A percentile compares a stretch with the other conserved stretches of the same genome.
Conservation (phyloP, 2,888 invertebrate genomes). For the Cerceris rybyensis region DNA sequence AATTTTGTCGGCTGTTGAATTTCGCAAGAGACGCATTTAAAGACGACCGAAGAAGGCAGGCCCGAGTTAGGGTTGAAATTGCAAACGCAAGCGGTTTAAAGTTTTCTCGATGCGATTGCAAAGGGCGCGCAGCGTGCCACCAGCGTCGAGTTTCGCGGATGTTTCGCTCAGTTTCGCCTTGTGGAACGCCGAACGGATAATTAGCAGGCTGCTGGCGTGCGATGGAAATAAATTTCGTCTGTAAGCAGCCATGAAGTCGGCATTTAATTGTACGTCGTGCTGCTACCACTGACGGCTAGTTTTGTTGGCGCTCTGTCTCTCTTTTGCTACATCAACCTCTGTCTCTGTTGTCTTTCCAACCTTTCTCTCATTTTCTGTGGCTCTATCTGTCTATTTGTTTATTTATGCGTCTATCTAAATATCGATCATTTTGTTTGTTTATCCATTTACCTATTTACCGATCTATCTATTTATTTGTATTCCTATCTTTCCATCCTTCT, state of each 20-base stretch:
- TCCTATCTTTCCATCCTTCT: constrained; percentile 2
- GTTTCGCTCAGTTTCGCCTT: constrained; percentile 49
- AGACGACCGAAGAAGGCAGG: not conserved
- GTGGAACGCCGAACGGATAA: constrained; percentile 66
- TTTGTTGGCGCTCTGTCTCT: not conserved
- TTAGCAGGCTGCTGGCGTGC: constrained; percentile 69
- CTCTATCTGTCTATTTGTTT: constrained; percentile 2
- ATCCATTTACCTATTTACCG: too few species aligned
- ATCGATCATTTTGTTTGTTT: too few species aligned
- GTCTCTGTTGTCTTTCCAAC: not conserved
- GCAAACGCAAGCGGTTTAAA: constrained; percentile 65
- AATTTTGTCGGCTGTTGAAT: not conserved
- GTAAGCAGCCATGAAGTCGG: constrained; percentile 74
- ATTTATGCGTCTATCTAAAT: not conserved
- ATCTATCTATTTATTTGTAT: too few species aligned
- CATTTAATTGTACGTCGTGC: constrained; percentile 71
- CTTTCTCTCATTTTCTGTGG: not conserved
- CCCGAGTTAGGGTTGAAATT: constrained; percentile 48
- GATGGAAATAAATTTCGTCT: constrained; percentile 74
- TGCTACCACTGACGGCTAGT: constrained; percentile 10
- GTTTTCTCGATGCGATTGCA: constrained; percentile 55
- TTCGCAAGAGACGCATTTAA: not conserved
- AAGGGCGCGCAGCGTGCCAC: constrained; percentile 1
- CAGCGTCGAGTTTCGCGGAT: constrained; percentile 34
- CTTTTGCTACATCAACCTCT: not conserved